These are phyloP conservation scores for Enteromius unitaeniatus DNA, from an alignment of 2,797 vertebrate species.

Conservation along the genomic window DNA sequence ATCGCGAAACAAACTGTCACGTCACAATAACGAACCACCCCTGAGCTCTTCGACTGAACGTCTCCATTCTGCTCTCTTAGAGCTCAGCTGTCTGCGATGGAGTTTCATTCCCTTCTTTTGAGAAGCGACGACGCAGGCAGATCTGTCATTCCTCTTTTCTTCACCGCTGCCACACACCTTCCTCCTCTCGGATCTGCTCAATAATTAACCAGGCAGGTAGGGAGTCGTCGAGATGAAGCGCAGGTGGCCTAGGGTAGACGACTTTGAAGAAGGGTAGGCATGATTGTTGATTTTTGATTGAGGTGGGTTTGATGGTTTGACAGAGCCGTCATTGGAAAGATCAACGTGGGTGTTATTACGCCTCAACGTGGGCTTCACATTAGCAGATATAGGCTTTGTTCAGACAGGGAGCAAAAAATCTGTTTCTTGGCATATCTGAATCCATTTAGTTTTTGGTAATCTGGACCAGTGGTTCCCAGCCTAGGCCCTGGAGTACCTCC, in stretches of 20 bases:
- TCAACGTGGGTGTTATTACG: slow-evolving; percentile 27
- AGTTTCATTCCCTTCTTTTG: slow-evolving; percentile 69
- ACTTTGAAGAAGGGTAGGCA: slow-evolving; percentile 29
- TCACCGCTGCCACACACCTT: slow-evolving; percentile 69
- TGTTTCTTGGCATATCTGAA: neutral
- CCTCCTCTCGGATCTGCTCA: slow-evolving; percentile 72
- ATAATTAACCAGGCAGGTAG: slow-evolving; percentile 82
- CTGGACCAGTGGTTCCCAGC: neutral
- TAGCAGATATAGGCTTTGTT: slow-evolving; percentile 30
- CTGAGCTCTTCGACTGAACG: slow-evolving; percentile 55
- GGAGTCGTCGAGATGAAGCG: slow-evolving; percentile 77
- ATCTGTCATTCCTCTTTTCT: slow-evolving; percentile 78
- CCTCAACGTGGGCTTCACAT: neutral
- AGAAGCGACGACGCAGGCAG: slow-evolving; percentile 76
- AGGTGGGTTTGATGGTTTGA: slow-evolving; percentile 52
- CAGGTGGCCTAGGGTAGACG: slow-evolving; percentile 31
- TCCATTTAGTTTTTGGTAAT: neutral
- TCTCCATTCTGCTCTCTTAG: slow-evolving; percentile 25
- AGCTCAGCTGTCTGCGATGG: slow-evolving; percentile 70
- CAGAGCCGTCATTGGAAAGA: slow-evolving; percentile 36
- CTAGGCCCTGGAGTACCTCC: neutral
- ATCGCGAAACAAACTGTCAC: slow-evolving; percentile 70
- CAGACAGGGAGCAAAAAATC: neutral
- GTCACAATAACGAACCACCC: slow-evolving; percentile 80
- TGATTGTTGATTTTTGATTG: slow-evolving; percentile 32